Evolutionary conservation across 2,113 vertebrate species (phyloP).

Genomic region (Siniperca chuatsi): DNA sequence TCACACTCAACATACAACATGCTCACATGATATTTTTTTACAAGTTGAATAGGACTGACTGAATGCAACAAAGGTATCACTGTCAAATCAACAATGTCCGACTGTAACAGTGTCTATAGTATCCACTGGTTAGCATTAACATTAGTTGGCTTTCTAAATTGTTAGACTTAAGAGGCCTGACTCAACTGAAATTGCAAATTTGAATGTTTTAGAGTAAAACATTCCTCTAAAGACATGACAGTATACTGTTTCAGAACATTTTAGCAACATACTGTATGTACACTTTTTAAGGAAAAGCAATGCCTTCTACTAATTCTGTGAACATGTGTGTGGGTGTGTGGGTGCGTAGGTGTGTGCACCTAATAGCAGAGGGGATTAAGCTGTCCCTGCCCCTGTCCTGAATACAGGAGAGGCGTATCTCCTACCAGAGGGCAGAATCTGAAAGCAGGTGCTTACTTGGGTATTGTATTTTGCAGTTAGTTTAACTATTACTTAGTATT

Average conservation of each 20-base stretch:
- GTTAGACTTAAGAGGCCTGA: background rate
- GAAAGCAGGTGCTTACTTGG: background rate
- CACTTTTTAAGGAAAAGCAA: too few species aligned
- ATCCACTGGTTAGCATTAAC: background rate
- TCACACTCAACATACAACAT: background rate
- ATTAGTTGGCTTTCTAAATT: background rate
- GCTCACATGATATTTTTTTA: background rate
- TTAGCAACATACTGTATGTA: too few species aligned
- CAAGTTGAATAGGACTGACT: background rate
- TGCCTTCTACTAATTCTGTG: too few species aligned
- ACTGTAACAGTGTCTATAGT: background rate
- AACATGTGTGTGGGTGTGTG: too few species aligned
- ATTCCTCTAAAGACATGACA: background rate
- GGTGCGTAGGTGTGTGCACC: too few species aligned
- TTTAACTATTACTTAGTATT: too few species aligned
- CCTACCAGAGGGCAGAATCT: too few species aligned
- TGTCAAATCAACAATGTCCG: background rate
- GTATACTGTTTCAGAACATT: background rate
- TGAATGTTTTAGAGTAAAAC: background rate
- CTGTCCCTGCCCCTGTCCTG: too few species aligned
- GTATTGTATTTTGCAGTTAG: background rate
- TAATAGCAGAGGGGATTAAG: too few species aligned
- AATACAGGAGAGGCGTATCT: too few species aligned
- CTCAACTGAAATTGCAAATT: background rate
- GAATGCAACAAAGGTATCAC: background rate